Evolutionary conservation across 2,797 vertebrate species (phyloP).

Genomic region (Siniperca scherzeri): DNA sequence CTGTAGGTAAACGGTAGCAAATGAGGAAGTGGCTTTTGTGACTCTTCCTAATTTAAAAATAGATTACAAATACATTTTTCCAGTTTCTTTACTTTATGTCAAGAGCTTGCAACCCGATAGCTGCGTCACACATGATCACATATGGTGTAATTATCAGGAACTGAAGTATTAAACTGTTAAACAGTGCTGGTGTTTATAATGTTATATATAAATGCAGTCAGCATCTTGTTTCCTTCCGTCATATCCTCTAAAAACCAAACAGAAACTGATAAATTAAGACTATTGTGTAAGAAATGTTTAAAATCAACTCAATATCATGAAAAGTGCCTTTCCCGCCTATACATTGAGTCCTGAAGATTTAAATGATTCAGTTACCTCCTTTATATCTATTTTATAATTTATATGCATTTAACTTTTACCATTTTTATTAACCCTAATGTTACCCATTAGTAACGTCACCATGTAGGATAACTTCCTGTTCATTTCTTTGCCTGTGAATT

Average conservation of each 20-base stretch:
- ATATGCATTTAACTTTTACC: too few relatives aligned
- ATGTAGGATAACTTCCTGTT: too few relatives aligned
- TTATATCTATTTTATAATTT: too few relatives aligned
- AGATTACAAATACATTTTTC: constrained; percentile 27
- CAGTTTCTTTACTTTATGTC: constrained; percentile 45
- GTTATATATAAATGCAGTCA: not conserved
- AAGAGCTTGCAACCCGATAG: not conserved
- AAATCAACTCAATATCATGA: too few relatives aligned
- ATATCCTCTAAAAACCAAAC: not conserved
- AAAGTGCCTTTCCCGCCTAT: too few relatives aligned
- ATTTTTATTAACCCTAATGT: too few relatives aligned
- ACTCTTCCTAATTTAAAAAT: constrained; percentile 52
- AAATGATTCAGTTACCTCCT: too few relatives aligned
- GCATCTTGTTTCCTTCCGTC: not conserved
- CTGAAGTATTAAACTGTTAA: not conserved
- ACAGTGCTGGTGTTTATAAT: not conserved
- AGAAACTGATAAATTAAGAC: not conserved
- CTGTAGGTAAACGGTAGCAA: constrained; percentile 10
- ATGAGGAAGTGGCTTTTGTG: constrained; percentile 32
- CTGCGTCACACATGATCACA: not conserved
- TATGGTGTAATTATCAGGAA: not conserved
- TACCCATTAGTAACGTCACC: too few relatives aligned
- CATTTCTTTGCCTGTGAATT: too few relatives aligned
- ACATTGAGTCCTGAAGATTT: too few relatives aligned
- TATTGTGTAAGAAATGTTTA: not conserved